phyloP scores from a whole-genome alignment of 2,113 vertebrate genomes.

The Synodontis membranacea region DNA sequence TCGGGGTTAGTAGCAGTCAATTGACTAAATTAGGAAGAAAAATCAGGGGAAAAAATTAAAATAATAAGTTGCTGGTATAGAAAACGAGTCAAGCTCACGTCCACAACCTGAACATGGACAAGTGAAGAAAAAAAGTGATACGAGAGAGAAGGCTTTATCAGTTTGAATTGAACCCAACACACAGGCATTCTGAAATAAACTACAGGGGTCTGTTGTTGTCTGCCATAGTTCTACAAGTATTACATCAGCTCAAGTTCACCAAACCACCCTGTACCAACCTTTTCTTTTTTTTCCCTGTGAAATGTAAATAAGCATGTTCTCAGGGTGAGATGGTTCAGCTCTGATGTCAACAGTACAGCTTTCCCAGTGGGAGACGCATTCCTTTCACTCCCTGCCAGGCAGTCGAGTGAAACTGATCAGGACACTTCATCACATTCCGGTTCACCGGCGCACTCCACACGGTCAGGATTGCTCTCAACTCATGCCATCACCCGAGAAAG shows the following conservation, averaged over 20 bases:
- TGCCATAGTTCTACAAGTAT: not conserved
- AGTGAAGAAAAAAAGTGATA: not conserved
- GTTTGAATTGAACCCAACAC: not conserved
- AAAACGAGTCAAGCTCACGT: not conserved
- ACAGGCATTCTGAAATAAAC: not conserved
- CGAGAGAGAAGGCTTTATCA: not conserved
- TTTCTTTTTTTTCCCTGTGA: constrained; percentile 12
- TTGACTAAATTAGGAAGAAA: not conserved
- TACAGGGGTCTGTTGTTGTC: not conserved
- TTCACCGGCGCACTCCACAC: not conserved
- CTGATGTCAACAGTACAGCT: not conserved
- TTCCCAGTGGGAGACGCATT: not conserved
- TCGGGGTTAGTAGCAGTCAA: not conserved
- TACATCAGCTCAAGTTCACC: constrained; percentile 15
- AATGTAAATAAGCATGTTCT: constrained; percentile 42
- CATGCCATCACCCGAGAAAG: not conserved
- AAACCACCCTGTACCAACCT: not conserved
- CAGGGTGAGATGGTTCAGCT: not conserved
- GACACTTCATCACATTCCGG: constrained; percentile 22
- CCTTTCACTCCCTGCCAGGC: constrained; percentile 28
- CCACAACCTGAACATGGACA: not conserved
- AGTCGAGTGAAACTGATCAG: constrained; percentile 37
- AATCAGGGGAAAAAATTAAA: not conserved
- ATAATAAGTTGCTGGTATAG: not conserved
- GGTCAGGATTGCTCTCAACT: constrained; percentile 7